Percentiles rank a stretch among this genome's conserved stretches.
Conservation (phyloP, 2,888 invertebrate genomes). For the Aricia artaxerxes region DNA sequence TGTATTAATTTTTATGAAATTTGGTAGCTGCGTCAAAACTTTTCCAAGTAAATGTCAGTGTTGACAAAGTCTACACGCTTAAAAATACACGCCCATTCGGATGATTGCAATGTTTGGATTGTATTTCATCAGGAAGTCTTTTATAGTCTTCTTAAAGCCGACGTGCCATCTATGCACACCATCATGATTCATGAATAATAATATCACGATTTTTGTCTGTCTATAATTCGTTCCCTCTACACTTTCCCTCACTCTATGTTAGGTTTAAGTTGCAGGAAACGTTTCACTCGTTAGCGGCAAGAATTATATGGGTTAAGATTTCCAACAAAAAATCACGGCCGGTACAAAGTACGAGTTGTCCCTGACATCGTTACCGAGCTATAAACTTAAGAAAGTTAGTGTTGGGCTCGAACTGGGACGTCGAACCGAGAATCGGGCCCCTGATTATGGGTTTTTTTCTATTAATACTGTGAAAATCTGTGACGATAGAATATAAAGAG, state of each 20-base stretch:
- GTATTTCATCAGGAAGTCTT: too few relatives aligned
- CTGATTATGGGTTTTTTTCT: neutral
- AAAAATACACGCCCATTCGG: too few relatives aligned
- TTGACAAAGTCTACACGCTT: too few relatives aligned
- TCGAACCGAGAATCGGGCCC: neutral
- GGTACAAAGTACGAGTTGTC: conserved; percentile 10
- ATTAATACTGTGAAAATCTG: neutral
- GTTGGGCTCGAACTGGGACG: conserved; percentile 4
- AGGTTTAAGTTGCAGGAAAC: neutral
- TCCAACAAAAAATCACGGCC: conserved; percentile 13
- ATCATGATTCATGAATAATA: too few relatives aligned
- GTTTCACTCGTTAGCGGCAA: conserved; percentile 6
- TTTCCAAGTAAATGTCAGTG: too few relatives aligned
- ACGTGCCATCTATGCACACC: too few relatives aligned
- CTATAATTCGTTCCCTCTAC: neutral
- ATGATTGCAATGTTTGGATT: too few relatives aligned
- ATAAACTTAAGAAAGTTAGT: conserved; percentile 12
- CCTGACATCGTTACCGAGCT: conserved; percentile 19
- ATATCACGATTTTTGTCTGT: neutral
- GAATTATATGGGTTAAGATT: conserved; percentile 27
- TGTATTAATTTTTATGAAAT: too few relatives aligned
- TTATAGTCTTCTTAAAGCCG: too few relatives aligned
- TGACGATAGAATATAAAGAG: too few relatives aligned
- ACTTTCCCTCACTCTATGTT: neutral
- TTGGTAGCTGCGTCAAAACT: too few relatives aligned